phyloP scores from a whole-genome alignment of 2,113 vertebrate species.

The Centropristis striata region DNA sequence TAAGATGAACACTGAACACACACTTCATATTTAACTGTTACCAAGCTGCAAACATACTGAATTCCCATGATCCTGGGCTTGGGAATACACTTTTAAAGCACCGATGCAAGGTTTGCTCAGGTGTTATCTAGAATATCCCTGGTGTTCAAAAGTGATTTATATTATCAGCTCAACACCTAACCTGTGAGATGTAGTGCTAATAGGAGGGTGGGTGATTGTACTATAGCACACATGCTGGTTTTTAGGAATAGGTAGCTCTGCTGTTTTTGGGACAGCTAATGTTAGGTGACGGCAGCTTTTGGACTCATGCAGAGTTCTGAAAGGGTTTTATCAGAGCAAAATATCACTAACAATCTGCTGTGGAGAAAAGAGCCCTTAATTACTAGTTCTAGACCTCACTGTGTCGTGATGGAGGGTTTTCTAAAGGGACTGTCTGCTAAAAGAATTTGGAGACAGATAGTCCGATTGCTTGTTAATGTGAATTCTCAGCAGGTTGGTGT shows the following conservation, averaged over 20 bases:
- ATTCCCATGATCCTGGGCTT: neutral
- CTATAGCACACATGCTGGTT: slow-evolving; percentile 11
- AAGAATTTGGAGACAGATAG: slow-evolving; percentile 34
- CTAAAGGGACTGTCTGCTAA: slow-evolving; percentile 21
- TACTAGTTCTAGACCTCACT: slow-evolving; percentile 15
- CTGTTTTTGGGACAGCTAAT: slow-evolving; percentile 19
- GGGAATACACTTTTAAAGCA: neutral
- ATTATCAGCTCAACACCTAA: slow-evolving; percentile 7
- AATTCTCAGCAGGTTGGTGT: slow-evolving; percentile 27
- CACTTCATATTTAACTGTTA: neutral
- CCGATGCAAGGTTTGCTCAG: neutral
- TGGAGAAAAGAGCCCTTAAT: slow-evolving; percentile 33
- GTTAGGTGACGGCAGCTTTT: slow-evolving; percentile 46
- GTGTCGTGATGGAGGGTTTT: slow-evolving; percentile 21
- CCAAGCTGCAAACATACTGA: neutral
- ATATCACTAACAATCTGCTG: slow-evolving; percentile 49
- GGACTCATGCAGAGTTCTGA: slow-evolving; percentile 50
- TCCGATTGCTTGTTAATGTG: slow-evolving; percentile 18
- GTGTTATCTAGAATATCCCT: slow-evolving; percentile 5
- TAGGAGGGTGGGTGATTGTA: neutral
- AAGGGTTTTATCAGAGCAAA: slow-evolving; percentile 40
- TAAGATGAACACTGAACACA: neutral
- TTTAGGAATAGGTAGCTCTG: slow-evolving; percentile 22
- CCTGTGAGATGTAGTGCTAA: slow-evolving; percentile 11
- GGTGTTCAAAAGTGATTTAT: neutral